Percentiles rank a stretch among this genome's conserved stretches.
These are phyloP conservation scores for rat (Rattus norvegicus) DNA, from an alignment of 2,113 vertebrate genomes.

Conservation along the genomic window GRCr8 NC_086026.1:83853001-83853500, in stretches of 20 bases:
- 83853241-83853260: constrained; percentile 97
- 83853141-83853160: constrained; percentile 87
- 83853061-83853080: constrained; percentile 87
- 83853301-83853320: constrained; percentile 91
- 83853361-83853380: constrained; percentile 79
- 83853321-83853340: constrained; percentile 83
- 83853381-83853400: constrained; percentile 79
- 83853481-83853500: not conserved
- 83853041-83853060: constrained; percentile 84
- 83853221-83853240: constrained; percentile 92
- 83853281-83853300: constrained; percentile 92
- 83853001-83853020: constrained; percentile 90
- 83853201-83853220: constrained; percentile 94
- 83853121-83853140: constrained; percentile 89
- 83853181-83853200: constrained; percentile 92
- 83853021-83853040: constrained; percentile 84
- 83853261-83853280: constrained; percentile 95
- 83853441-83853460: constrained; percentile 68
- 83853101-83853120: constrained; percentile 89
- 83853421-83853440: constrained; percentile 80
- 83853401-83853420: constrained; percentile 79
- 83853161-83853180: constrained; percentile 90
- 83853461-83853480: not conserved
- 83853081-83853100: constrained; percentile 90
- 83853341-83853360: constrained; percentile 84